Base-by-base conservation (phyloP, 2,888 invertebrate species). In the Acheta domesticus region DNA sequence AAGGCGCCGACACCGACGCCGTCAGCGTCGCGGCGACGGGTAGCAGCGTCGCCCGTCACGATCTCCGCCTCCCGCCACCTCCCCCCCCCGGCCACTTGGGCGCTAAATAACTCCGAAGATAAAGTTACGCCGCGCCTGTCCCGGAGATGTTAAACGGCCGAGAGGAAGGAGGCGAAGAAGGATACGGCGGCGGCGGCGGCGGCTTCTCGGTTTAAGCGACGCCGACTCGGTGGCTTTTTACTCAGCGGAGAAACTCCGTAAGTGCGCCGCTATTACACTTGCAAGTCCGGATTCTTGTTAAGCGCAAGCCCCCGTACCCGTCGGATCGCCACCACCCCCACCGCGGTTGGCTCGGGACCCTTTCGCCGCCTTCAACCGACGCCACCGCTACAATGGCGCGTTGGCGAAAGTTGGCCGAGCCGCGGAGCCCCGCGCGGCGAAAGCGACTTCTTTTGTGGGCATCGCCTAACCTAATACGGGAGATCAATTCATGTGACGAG, bases 141-240 rank as follows among this genome's bases (percentile, higher is more conserved):
- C 62, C 62, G 14, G 62, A 62, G 62, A 62, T 62, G 62, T 62
- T 62, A 62, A 62, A 62, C 62, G 62, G 62, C 62, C 16, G n/a
- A 62, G 62, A 8, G 36, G 36, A 36, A 36, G 36, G 36, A 36
- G 36, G 1, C 0, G 36, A 36, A 36, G 36, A 8, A 36, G 36
- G 8, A 36, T 36, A 36, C 36, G 36, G 23, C 62, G 62, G n/a
- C n/a, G 62, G 62, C 62, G 19, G 19, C 62, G 62, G 14, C 62
- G 62, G 62, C 16, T 62, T 8, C 62, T 62, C 62, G 62, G 16
- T 19, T 62, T 14, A 62, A 62, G 62, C 62, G 62, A 62, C 16
- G 36, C 36, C 36, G 36, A 36, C 36, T 36, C 36, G 36, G 8
- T 36, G 36, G 36, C 16, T 62, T 62, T 62, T 62, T 62, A 62